Base-by-base conservation (phyloP, 2,888 invertebrate species). In the Macrosoma leucophasiata region DNA sequence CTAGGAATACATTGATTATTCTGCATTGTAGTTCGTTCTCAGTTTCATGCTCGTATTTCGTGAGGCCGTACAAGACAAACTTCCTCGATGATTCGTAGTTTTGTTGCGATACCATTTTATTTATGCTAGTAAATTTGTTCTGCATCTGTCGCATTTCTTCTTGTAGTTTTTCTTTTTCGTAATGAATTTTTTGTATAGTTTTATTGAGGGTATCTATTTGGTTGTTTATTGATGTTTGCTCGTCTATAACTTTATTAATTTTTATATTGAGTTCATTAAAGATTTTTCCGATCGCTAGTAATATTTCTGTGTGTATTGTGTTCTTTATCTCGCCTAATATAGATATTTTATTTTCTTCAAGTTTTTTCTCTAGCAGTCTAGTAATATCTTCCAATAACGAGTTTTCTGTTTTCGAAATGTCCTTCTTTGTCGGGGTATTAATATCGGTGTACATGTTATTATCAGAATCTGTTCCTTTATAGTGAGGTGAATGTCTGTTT, bases 11-110 rank as follows among this genome's bases (percentile, higher is more conserved):
- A 8, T 37, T 24, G 6, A 28, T 15, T 2, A 37, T 12, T 19
- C 23, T 18, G 6, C 25, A 10, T n/a, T 19, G 3, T 19, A 37
- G 21, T 15, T 33, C 28, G 14, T 32, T n/a, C 14, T 37, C 37
- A 2, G 29, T 21, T 33, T 37, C 37, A 8, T 33, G 9, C 10
- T 20, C 8, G 18, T 21, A 29, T 33, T 37, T 33, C 5, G 10
- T 13, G 9, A 37, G 13, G 4, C 37, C 37, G 21, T 32, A 32
- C 12, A 37, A 14, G 2, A 37, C 37, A 12, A 37, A 15, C 13
- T 14, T 29, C 14, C 23, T 28, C n/a, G 23, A n/a, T n/a, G n/a
- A n/a, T n/a, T n/a, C n/a, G n/a, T n/a, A n/a, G n/a, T n/a, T n/a
- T n/a, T n/a, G n/a, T n/a, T n/a, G n/a, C n/a, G n/a, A n/a, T n/a